phyloP scores from a whole-genome alignment of 2,888 invertebrate species.

The Drosophila pseudotalamancana region DNA sequence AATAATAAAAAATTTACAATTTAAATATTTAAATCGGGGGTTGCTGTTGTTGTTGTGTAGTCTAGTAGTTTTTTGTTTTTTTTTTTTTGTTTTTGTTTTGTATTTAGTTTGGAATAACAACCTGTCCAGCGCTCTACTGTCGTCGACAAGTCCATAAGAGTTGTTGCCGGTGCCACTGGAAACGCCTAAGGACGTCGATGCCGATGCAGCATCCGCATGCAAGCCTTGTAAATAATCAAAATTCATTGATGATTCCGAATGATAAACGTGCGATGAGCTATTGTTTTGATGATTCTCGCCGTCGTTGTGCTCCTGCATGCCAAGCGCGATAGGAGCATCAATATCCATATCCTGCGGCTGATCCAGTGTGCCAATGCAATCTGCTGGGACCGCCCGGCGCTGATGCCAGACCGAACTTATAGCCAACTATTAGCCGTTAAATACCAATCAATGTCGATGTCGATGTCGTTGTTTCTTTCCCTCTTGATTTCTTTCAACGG shows the following conservation, averaged over 20 bases:
- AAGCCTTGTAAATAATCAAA: constrained; percentile 82
- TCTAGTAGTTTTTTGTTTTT: constrained; percentile 9
- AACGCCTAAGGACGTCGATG: constrained; percentile 49
- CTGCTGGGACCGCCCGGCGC: constrained; percentile 15
- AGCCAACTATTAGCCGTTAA: constrained; percentile 2
- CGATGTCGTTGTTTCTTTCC: neutral
- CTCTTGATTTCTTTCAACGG: neutral
- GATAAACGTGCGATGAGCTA: constrained; percentile 60
- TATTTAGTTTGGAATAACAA: constrained; percentile 75
- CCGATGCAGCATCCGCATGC: constrained; percentile 54
- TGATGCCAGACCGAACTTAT: constrained; percentile 11
- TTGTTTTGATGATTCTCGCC: constrained; percentile 44
- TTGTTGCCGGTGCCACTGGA: constrained; percentile 35
- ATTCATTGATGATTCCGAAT: constrained; percentile 83
- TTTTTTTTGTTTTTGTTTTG: constrained; percentile 34
- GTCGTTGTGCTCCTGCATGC: constrained; percentile 75
- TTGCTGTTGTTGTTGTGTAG: constrained; percentile 22
- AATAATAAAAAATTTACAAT: constrained; percentile 12
- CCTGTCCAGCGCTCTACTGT: constrained; percentile 83
- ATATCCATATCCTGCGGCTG: constrained; percentile 83
- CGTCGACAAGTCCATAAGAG: constrained; percentile 80
- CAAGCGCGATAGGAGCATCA: constrained; percentile 81
- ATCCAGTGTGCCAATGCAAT: constrained; percentile 62
- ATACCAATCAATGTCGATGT: neutral
- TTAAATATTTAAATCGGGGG: constrained; percentile 7